Percentiles rank a stretch among this genome's conserved stretches.
These are phyloP conservation scores for Chloebia gouldiae DNA, from an alignment of 2,113 vertebrate genomes.

Conservation along the genomic window DNA sequence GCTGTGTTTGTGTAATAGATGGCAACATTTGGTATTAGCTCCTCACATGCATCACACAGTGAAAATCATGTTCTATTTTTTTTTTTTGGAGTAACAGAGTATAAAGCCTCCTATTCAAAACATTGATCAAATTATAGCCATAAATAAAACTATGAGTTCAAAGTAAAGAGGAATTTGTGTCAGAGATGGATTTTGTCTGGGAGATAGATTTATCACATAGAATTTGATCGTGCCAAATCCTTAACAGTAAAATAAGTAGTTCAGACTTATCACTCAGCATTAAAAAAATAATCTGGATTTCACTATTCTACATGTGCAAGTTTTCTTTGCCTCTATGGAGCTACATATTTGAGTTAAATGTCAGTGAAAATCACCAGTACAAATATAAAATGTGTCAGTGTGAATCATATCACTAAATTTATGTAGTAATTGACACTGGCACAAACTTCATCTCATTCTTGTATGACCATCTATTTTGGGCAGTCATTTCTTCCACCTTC, in stretches of 20 bases:
- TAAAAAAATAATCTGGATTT: conserved; percentile 60
- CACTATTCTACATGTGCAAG: background rate
- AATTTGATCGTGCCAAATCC: conserved; percentile 39
- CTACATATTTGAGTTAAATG: conserved; percentile 39
- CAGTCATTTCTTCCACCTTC: background rate
- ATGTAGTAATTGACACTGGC: conserved; percentile 36
- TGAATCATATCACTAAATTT: conserved; percentile 53
- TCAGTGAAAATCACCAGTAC: conserved; percentile 31
- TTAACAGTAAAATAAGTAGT: conserved; percentile 39
- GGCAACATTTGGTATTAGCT: background rate
- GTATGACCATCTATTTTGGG: conserved; percentile 31
- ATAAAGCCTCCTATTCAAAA: conserved; percentile 31
- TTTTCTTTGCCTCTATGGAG: background rate
- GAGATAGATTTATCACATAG: background rate
- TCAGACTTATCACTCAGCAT: conserved; percentile 4
- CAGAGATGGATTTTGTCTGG: background rate
- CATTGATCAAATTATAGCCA: background rate
- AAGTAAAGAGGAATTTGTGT: conserved; percentile 14
- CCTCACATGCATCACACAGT: background rate
- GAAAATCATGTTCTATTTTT: background rate
- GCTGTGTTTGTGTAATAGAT: background rate
- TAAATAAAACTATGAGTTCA: conserved; percentile 35
- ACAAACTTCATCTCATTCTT: background rate
- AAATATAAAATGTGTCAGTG: conserved; percentile 47
- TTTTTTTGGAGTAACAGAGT: background rate